Evolutionary conservation across 2,797 vertebrate genomes (phyloP).

Genomic region (Artibeus lituratus): DNA sequence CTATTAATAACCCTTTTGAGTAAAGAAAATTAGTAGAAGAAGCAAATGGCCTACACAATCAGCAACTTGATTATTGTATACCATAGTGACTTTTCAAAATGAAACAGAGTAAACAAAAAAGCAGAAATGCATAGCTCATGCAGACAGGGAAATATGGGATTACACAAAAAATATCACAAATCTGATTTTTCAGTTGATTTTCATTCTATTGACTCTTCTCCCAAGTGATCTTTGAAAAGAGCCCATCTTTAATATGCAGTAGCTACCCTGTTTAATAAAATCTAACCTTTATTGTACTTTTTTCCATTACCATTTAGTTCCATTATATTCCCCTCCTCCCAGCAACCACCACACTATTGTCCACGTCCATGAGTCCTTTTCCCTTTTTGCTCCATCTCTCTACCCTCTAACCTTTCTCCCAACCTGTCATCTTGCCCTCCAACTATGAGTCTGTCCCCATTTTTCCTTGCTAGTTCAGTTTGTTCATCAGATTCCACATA

Average conservation of each 20-base stretch:
- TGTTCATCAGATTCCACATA: not conserved
- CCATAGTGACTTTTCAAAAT: not conserved
- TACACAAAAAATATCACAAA: not conserved
- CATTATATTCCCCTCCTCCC: not conserved
- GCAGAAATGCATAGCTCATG: not conserved
- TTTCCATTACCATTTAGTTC: not conserved
- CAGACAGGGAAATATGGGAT: not conserved
- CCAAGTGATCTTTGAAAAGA: slow-evolving; percentile 28
- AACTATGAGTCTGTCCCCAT: not conserved
- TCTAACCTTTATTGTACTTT: not conserved
- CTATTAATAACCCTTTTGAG: slow-evolving; percentile 12
- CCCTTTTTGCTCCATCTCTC: not conserved
- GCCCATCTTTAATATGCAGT: not conserved
- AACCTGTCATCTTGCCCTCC: not conserved
- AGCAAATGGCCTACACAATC: not conserved
- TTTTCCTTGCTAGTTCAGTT: not conserved
- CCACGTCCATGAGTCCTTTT: not conserved
- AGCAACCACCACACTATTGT: not conserved
- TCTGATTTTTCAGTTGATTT: slow-evolving; percentile 12
- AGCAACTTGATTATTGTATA: not conserved
- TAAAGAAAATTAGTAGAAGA: slow-evolving; percentile 6
- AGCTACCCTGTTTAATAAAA: not conserved
- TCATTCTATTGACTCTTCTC: not conserved
- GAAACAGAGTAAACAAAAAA: slow-evolving; percentile 9
- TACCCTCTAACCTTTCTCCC: not conserved